Evolutionary conservation across 2,113 vertebrate genomes (phyloP).

Genomic region (Salvelinus alpinus): DNA sequence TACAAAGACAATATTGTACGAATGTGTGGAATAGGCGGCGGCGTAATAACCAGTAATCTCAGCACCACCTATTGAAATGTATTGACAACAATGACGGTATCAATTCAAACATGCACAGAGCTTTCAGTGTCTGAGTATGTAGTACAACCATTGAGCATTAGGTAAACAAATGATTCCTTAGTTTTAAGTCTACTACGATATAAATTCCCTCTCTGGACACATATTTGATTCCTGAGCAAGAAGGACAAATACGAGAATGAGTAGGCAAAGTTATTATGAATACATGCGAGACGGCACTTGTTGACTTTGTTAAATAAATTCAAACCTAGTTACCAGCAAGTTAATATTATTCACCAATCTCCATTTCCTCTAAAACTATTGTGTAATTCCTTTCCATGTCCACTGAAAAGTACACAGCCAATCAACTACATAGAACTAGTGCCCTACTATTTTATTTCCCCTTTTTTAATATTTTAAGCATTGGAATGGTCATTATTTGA

Average conservation of each 20-base stretch:
- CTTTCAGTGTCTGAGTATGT: conserved; percentile 8
- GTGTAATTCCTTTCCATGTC: conserved; percentile 22
- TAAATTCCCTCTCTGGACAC: conserved; percentile 20
- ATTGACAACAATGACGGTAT: conserved; percentile 24
- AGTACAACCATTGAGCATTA: conserved; percentile 19
- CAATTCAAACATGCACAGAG: conserved; percentile 28
- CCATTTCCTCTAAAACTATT: conserved; percentile 10
- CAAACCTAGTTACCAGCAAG: conserved; percentile 3
- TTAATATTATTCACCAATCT: conserved; percentile 9
- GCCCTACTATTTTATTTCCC: neutral
- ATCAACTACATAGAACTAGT: neutral
- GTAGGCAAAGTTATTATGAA: conserved; percentile 21
- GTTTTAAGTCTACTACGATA: neutral
- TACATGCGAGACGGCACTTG: conserved; percentile 24
- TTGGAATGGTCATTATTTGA: conserved; percentile 40
- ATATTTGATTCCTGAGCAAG: conserved; percentile 54
- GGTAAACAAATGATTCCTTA: conserved; percentile 12
- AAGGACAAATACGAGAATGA: conserved; percentile 36
- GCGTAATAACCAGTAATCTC: conserved; percentile 4
- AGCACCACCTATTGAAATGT: conserved; percentile 23
- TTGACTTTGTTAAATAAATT: conserved; percentile 7
- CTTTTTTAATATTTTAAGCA: neutral
- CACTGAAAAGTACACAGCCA: conserved; percentile 41
- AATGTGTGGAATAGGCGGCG: conserved; percentile 15
- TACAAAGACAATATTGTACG: conserved; percentile 17